phyloP scores from a whole-genome alignment of 2,113 vertebrate species.

The Phyllostomus hastatus region DNA sequence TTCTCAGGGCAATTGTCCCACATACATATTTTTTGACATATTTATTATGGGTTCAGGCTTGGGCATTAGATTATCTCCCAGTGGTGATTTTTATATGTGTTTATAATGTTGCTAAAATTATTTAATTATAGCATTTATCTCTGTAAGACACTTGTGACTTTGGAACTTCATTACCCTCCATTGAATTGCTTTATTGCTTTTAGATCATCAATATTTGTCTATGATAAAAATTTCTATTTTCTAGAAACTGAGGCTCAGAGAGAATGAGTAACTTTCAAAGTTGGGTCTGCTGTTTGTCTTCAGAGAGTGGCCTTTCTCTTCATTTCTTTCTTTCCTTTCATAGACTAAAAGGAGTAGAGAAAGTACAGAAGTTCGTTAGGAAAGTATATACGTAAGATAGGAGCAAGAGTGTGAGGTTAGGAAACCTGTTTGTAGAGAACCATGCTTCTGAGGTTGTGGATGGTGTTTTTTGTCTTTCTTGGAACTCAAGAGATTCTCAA shows the following conservation, averaged over 20 bases:
- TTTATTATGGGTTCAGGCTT: slow-evolving; percentile 5
- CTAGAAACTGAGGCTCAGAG: neutral
- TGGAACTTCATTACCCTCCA: neutral
- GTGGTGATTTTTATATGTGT: neutral
- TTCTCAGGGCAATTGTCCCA: neutral
- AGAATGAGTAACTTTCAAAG: neutral
- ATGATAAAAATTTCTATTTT: neutral
- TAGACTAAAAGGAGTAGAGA: neutral
- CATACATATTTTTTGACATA: neutral
- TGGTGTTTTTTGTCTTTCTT: neutral
- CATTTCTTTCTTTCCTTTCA: neutral
- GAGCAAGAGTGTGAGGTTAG: neutral
- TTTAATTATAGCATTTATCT: neutral
- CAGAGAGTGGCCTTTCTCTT: neutral
- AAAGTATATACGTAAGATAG: neutral
- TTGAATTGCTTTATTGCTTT: neutral
- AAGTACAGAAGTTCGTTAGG: neutral
- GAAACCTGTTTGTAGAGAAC: neutral
- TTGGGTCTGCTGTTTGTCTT: neutral
- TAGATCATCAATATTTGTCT: neutral
- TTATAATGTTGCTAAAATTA: neutral
- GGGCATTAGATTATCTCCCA: neutral
- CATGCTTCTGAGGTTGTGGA: neutral
- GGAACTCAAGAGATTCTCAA: neutral
- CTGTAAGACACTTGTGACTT: neutral